Percentiles rank a stretch among this genome's conserved stretches.
Conservation (phyloP, 2,113 vertebrate species). For the Phainopepla nitens region DNA sequence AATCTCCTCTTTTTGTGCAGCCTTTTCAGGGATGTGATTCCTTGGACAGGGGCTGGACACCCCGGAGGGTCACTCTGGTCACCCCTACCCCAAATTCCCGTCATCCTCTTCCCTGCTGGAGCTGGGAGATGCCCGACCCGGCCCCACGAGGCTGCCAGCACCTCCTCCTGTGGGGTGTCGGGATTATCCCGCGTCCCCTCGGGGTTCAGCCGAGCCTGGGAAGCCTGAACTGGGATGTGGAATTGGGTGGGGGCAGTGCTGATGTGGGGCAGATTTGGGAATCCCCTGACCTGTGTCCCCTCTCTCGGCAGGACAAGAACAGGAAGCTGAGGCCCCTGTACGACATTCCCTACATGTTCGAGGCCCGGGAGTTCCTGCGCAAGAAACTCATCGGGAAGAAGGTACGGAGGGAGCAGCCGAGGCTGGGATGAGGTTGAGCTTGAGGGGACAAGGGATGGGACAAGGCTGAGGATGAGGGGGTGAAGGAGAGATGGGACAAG, state of each 20-base stretch:
- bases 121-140: rapidly evolving
- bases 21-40: neutral
- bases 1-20: neutral
- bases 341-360: slow-evolving; percentile 99
- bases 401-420: slow-evolving; percentile 49
- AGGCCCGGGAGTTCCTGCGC: slow-evolving; percentile 94
- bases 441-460: neutral
- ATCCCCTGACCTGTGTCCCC: neutral
- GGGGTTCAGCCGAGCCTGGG: rapidly evolving
- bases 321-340: slow-evolving; percentile 95
- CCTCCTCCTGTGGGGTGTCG: rapidly evolving
- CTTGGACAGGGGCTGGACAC: neutral
- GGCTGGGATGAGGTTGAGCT: rapidly evolving
- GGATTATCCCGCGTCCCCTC: rapidly evolving
- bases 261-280: rapidly evolving
- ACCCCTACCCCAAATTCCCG: neutral
- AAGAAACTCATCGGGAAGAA: slow-evolving; percentile 99
- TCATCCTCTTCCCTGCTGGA: neutral
- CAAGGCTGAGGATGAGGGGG: neutral
- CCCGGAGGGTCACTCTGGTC: neutral
- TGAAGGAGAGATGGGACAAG: neutral
- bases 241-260: rapidly evolving
- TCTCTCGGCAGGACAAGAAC: slow-evolving; percentile 85
- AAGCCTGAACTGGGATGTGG: neutral
- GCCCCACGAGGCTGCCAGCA: rapidly evolving